These are phyloP conservation scores for Erpobdella octoculata DNA, from an alignment of 2,888 invertebrate genomes.

Conservation along the genomic window DNA sequence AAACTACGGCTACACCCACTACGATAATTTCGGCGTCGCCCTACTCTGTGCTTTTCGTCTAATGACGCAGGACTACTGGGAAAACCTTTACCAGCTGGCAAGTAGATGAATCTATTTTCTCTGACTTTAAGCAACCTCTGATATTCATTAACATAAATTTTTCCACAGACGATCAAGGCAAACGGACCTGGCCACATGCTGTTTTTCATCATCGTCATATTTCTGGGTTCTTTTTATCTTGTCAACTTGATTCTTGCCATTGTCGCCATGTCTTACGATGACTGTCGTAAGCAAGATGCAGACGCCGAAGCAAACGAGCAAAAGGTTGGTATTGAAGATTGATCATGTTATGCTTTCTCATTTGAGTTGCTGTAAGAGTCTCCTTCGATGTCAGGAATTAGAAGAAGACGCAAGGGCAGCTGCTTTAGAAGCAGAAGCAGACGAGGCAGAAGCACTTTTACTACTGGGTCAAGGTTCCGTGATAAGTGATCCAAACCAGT, in stretches of 20 bases:
- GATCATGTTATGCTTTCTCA: background rate
- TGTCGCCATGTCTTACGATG: constrained; percentile 98
- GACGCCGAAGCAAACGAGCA: constrained; percentile 56
- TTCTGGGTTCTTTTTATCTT: constrained; percentile 95
- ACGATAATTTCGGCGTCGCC: constrained; percentile 95
- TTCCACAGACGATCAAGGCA: constrained; percentile 80
- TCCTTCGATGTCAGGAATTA: too few species aligned
- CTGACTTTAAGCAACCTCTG: too few species aligned
- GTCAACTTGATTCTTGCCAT: constrained; percentile 98
- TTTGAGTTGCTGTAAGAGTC: too few species aligned
- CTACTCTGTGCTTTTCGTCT: constrained; percentile 90
- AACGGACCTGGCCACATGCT: constrained; percentile 95
- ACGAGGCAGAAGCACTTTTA: background rate
- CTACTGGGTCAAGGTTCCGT: background rate
- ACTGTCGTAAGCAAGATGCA: constrained; percentile 63
- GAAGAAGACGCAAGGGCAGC: too few species aligned
- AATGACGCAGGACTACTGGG: constrained; percentile 99
- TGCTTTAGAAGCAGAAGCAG: background rate
- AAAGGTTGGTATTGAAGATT: background rate
- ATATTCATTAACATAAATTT: too few species aligned
- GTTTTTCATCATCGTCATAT: constrained; percentile 96
- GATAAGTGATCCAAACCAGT: background rate
- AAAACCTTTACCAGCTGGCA: constrained; percentile 91
- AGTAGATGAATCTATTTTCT: too few species aligned
- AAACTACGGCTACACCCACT: constrained; percentile 92